Conservation (phyloP, 1,140 invertebrate genomes). For the Platorchestia sp. region DNA sequence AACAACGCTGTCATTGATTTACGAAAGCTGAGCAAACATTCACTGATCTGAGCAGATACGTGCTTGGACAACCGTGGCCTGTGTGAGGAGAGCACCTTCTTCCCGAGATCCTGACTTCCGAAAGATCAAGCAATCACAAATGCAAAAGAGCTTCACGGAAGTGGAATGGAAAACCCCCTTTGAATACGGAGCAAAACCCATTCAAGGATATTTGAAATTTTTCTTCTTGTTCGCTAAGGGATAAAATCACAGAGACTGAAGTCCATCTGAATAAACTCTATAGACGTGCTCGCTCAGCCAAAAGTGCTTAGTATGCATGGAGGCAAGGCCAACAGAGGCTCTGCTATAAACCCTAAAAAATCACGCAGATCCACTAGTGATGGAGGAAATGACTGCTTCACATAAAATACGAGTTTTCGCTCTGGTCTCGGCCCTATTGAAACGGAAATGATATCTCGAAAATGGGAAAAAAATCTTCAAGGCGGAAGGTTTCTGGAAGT, state of each 20-base stretch:
- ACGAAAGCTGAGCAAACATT: background rate
- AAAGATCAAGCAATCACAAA: background rate
- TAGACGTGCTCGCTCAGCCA: conserved; percentile 29
- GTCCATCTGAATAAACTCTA: conserved; percentile 26
- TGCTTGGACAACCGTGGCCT: background rate
- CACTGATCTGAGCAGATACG: background rate
- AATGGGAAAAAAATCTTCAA: background rate
- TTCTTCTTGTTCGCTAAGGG: background rate
- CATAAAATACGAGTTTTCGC: background rate
- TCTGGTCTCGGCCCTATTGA: background rate
- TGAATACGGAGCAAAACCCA: background rate
- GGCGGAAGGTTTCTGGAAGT: background rate
- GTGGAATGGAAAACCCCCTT: no score
- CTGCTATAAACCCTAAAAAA: background rate
- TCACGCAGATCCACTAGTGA: background rate
- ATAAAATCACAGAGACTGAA: conserved; percentile 36
- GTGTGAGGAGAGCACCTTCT: background rate
- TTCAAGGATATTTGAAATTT: background rate
- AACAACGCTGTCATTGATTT: background rate
- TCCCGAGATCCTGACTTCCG: background rate
- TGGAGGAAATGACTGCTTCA: background rate
- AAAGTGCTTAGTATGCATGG: background rate
- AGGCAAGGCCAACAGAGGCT: background rate
- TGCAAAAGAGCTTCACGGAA: no score
- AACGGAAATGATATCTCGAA: background rate